phyloP scores from a whole-genome alignment of 2,113 vertebrate species.

The Pogonocichla stellata region DNA sequence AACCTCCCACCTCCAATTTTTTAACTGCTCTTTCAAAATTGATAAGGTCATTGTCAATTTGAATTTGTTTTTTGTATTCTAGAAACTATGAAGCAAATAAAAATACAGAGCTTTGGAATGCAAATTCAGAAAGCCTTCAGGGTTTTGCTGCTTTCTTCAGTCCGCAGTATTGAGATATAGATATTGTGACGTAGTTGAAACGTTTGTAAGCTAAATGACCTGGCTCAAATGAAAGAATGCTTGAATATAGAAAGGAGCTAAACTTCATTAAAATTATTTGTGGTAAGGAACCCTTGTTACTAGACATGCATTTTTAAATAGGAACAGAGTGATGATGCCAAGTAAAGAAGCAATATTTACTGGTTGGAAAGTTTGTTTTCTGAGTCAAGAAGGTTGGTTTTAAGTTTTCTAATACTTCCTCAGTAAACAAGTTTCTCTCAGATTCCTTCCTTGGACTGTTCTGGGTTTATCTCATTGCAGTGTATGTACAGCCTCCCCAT shows the following conservation, averaged over 20 bases:
- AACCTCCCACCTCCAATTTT: fast-evolving
- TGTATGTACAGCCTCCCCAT: neutral
- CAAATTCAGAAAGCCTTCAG: neutral
- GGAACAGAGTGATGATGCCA: neutral
- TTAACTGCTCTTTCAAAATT: neutral
- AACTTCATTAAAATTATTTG: neutral
- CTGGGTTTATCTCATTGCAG: neutral
- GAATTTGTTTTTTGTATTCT: neutral
- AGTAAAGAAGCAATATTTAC: neutral
- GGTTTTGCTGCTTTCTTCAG: neutral
- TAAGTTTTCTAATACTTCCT: neutral
- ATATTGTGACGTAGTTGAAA: neutral
- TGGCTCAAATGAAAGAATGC: neutral
- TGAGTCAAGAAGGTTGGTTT: neutral
- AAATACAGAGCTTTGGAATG: neutral
- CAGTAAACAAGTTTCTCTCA: neutral
- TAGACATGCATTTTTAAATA: neutral
- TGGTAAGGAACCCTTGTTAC: neutral
- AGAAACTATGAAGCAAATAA: neutral
- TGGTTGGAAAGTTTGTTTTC: neutral
- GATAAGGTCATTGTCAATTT: neutral
- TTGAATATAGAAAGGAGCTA: neutral
- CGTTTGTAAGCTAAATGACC: neutral
- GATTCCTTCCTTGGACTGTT: neutral
- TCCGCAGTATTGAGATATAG: neutral